A percentile compares a stretch with the other conserved stretches of the same genome.
Evolutionary conservation across 2,888 invertebrate genomes (phyloP).

Genomic region (Cecidostiba fungosa): DNA sequence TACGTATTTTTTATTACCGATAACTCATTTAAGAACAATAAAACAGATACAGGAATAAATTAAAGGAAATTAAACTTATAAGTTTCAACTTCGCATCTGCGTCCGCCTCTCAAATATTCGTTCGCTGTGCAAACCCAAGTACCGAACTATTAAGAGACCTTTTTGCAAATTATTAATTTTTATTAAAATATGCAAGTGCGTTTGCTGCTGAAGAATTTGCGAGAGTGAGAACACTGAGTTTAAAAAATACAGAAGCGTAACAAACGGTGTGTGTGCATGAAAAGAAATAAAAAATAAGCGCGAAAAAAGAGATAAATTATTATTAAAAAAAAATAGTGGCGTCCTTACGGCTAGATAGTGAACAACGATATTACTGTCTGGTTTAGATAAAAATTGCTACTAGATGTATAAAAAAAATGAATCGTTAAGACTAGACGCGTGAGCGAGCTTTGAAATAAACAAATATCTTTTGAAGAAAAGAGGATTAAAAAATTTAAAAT

Average conservation of each 20-base stretch:
- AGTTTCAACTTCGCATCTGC: slow-evolving; percentile 63
- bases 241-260: slow-evolving; percentile 26
- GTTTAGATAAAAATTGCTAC: slow-evolving; percentile 66
- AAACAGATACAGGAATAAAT: slow-evolving; percentile 39
- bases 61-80: slow-evolving; percentile 35
- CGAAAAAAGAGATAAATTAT: slow-evolving; percentile 56
- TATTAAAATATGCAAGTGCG: slow-evolving; percentile 34
- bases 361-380: slow-evolving; percentile 65
- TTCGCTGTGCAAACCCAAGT: slow-evolving; percentile 60
- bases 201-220: slow-evolving; percentile 38
- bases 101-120: slow-evolving; percentile 62
- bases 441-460: slow-evolving; percentile 64
- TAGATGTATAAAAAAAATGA: slow-evolving; percentile 67
- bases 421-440: slow-evolving; percentile 64
- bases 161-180: slow-evolving; percentile 60
- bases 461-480: slow-evolving; percentile 63
- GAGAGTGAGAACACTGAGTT: slow-evolving; percentile 28
- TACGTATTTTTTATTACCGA: slow-evolving; percentile 48
- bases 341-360: slow-evolving; percentile 65
- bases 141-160: slow-evolving; percentile 48
- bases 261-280: slow-evolving; percentile 45
- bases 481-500: slow-evolving; percentile 49
- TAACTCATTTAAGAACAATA: slow-evolving; percentile 48
- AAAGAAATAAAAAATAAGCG: slow-evolving; percentile 28
- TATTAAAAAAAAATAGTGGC: slow-evolving; percentile 63